Evolutionary conservation across 2,113 vertebrate species (phyloP).

Genomic region (Cygnus buccinator): DNA sequence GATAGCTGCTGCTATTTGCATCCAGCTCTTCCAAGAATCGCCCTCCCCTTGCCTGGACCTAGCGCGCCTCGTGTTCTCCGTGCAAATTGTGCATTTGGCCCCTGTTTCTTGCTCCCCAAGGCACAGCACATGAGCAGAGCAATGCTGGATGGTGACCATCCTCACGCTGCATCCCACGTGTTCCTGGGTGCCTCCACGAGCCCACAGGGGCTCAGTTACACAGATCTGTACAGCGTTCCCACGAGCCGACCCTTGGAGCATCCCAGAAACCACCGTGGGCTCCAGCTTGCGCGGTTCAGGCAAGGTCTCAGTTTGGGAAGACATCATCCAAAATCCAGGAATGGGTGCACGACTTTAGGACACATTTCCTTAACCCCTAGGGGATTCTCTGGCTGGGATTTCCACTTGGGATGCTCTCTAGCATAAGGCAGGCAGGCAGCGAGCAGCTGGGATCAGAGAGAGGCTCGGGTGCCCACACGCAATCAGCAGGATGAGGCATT

Average conservation of each 20-base stretch:
- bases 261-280: no score
- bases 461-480: not conserved
- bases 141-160: not conserved
- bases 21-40: not conserved
- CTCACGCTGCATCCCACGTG: not conserved
- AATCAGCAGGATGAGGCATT: not conserved
- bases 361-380: accelerated
- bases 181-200: not conserved
- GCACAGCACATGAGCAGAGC: accelerated
- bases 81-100: accelerated
- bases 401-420: accelerated
- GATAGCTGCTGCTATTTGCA: not conserved
- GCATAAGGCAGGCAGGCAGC: not conserved
- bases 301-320: not conserved
- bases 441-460: not conserved
- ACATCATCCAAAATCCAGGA: not conserved
- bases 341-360: accelerated
- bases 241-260: no score
- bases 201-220: accelerated
- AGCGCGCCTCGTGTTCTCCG: not conserved
- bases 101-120: not conserved
- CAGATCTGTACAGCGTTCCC: not conserved
- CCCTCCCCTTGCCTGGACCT: not conserved
- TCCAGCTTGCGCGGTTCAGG: no score
- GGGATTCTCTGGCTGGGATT: not conserved